Evolutionary conservation across 2,113 vertebrate genomes (phyloP).

Genomic region (Sminthopsis crassicaudata): DNA sequence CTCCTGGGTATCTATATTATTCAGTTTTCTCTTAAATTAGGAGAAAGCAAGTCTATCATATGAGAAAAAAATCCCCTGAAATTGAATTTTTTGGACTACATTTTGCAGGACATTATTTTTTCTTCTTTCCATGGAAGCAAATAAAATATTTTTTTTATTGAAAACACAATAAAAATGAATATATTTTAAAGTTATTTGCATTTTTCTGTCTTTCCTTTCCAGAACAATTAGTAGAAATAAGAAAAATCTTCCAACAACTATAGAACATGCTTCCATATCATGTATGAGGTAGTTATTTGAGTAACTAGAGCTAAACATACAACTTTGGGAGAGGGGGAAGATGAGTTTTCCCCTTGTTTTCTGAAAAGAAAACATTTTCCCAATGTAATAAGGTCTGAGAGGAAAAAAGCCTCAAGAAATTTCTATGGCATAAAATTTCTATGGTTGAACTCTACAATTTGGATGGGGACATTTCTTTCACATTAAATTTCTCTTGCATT

Average conservation of each 20-base stretch:
- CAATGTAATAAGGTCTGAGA: background rate
- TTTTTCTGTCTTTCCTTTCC: background rate
- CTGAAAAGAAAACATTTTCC: constrained; percentile 1
- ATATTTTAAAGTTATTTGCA: background rate
- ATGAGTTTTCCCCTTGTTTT: background rate
- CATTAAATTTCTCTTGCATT: background rate
- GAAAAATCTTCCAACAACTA: background rate
- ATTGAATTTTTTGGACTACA: background rate
- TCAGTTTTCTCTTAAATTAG: background rate
- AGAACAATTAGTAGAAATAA: background rate
- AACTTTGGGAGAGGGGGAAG: rapidly evolving
- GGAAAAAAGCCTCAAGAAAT: background rate
- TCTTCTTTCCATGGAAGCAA: background rate
- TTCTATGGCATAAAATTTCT: background rate
- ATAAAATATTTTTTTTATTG: background rate
- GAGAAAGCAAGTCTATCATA: background rate
- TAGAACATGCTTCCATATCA: background rate
- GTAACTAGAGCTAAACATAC: background rate
- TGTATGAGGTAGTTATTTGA: background rate
- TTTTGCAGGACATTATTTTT: background rate
- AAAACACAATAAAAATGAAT: background rate
- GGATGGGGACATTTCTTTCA: background rate
- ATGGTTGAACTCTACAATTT: background rate
- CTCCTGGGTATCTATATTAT: background rate
- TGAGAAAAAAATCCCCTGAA: background rate